Percentiles rank a stretch among this genome's conserved stretches.
These are phyloP conservation scores for Caenorhabditis uteleia DNA, from an alignment of 2,888 invertebrate genomes.

Conservation along the genomic window DNA sequence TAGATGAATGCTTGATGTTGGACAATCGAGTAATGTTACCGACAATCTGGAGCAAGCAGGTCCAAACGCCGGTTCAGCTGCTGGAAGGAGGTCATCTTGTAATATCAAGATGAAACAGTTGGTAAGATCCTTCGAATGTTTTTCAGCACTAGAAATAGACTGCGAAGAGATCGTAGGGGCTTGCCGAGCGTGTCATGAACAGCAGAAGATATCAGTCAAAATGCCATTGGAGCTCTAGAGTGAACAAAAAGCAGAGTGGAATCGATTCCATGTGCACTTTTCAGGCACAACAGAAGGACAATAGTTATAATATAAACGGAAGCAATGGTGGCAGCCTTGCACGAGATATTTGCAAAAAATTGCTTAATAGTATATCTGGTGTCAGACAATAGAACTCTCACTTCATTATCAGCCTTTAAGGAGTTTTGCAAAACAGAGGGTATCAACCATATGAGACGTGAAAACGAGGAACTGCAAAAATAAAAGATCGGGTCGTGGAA, in stretches of 20 bases:
- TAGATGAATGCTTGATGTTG: no score
- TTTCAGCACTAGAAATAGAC: no score
- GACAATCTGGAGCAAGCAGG: no score
- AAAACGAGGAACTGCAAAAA: no score
- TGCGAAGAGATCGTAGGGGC: no score
- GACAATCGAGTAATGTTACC: no score
- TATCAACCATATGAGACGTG: conserved; percentile 22
- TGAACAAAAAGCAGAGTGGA: conserved; percentile 56
- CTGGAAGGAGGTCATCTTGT: no score
- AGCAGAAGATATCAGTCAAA: conserved; percentile 13
- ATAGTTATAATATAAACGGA: conserved; percentile 7
- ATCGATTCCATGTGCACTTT: conserved; percentile 71
- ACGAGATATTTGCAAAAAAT: conserved; percentile 21
- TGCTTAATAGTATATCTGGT: conserved; percentile 41
- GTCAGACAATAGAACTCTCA: conserved; percentile 47
- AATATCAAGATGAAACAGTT: no score
- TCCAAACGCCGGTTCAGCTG: no score
- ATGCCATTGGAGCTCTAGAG: conserved; percentile 31
- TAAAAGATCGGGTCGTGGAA: no score
- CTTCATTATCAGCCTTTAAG: conserved; percentile 28
- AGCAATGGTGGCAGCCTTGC: conserved; percentile 14
- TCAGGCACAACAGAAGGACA: conserved; percentile 63
- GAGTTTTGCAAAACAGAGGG: conserved; percentile 17
- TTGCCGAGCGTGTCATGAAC: conserved; percentile 52
- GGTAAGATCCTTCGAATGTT: no score